phyloP scores from a whole-genome alignment of 1,140 invertebrate genomes.

The Lucilia sericata region DNA sequence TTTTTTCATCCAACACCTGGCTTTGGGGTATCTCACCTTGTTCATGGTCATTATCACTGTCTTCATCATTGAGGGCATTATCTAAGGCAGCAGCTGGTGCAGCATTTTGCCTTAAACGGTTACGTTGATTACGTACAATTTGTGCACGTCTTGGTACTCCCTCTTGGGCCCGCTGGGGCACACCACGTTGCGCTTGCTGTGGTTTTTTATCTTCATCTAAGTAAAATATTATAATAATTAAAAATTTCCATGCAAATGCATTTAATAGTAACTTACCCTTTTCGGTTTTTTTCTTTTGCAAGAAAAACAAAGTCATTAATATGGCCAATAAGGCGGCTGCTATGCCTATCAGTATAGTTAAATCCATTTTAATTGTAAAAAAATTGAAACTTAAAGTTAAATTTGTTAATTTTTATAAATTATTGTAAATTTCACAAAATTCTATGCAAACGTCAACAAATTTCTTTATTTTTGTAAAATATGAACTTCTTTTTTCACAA shows the following conservation, averaged over 20 bases:
- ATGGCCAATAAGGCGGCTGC: slow-evolving; percentile 68
- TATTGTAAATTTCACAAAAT: slow-evolving; percentile 20
- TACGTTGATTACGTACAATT: slow-evolving; percentile 74
- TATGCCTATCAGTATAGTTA: slow-evolving; percentile 68
- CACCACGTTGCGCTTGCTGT: slow-evolving; percentile 58
- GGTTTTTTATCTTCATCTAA: slow-evolving; percentile 44
- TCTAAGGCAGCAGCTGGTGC: slow-evolving; percentile 55
- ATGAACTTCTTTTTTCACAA: neutral
- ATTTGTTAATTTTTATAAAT: slow-evolving; percentile 41
- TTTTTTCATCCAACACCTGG: slow-evolving; percentile 77
- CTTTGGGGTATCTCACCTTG: slow-evolving; percentile 64
- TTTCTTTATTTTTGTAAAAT: slow-evolving; percentile 4
- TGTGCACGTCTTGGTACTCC: slow-evolving; percentile 72
- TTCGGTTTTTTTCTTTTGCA: slow-evolving; percentile 60
- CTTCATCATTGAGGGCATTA: slow-evolving; percentile 59
- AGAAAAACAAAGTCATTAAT: slow-evolving; percentile 67
- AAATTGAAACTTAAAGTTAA: neutral
- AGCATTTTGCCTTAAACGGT: slow-evolving; percentile 68
- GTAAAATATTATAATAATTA: neutral
- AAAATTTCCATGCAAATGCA: neutral
- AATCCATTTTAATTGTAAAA: slow-evolving; percentile 65
- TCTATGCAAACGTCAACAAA: slow-evolving; percentile 46
- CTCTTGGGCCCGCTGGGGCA: slow-evolving; percentile 67
- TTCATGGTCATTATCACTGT: slow-evolving; percentile 67
- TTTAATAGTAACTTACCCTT: slow-evolving; percentile 49